Evolutionary conservation across 2,797 vertebrate species (phyloP), one percentile per base, ranked within the genome.

Genomic region (Sebastes aleutianus): DNA sequence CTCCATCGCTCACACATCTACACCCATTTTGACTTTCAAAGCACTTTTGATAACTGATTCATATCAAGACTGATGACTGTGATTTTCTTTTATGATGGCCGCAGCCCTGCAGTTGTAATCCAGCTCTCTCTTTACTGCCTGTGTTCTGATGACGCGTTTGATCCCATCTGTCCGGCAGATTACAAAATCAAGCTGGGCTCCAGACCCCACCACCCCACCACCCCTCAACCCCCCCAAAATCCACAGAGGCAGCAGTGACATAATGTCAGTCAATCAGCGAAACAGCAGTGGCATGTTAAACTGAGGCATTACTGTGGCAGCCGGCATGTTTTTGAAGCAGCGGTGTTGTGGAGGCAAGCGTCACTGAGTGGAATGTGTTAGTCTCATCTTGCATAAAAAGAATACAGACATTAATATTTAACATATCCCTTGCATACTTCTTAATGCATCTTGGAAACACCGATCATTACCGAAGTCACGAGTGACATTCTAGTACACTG

Each of bases 301-400:
- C 76, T 7, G 53, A 87, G 67, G 88, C 82, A 20, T 84, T 65
- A 80, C 79, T 62, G 80, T 59, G 75, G 89, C 88, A 91, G 90
- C 88, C 78, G 80, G 87, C 90, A 90, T 84, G 88, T 89, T 85
- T 88, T 54, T 81, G 77, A 86, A 87, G 92, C 89, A 81, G 92
- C 81, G 16, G 83, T 75, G 84, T 82, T 68, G 86, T 73, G 87
- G 84, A 69, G 74, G 78, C 79, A 90, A 90, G 90, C 89, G 18
- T 74, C 70, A 32, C 53, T 72, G 87, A 76, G 70, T 83, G 85
- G 61, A 78, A 89, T 78, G 76, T 26, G 63, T 83, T 82, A 14
- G 18, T 54, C 36, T 83, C 32, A 62, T 58, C 62, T 47, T 12
- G 54, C 76, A 76, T 54, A 53, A 18, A 62, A 34, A 70, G 2